Base-by-base conservation (phyloP, 1,140 invertebrate genomes). In the Paramacrobiotus metropolitanus region DNA sequence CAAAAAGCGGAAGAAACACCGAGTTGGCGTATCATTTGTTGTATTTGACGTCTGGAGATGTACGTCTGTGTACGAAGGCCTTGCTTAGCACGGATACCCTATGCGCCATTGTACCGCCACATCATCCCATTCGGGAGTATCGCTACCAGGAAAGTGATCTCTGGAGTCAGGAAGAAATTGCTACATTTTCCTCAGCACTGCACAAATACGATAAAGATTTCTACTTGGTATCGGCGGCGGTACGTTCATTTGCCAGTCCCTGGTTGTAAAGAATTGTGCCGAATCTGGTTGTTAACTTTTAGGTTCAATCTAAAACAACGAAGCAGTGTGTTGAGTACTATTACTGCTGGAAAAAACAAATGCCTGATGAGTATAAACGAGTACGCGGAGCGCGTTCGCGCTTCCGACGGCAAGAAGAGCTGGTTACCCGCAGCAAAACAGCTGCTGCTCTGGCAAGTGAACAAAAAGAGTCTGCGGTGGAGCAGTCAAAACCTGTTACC, bases 251-350 rank as follows among this genome's bases (percentile, higher is more conserved):
- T 45, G 4, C 18, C 2, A 30, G 62, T 44, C 3, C 60, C 9
- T 59, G 29, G 18, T 4, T n/a, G 64, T 18, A n/a, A n/a, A n/a
- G n/a, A n/a, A n/a, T n/a, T n/a, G n/a, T n/a, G n/a, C n/a, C n/a
- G n/a, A n/a, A n/a, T n/a, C n/a, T n/a, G n/a, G n/a, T 59, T 40
- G 60, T 18, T 31, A 62, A 44, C 62, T 65, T 74, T 44, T 71
- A 88, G 84, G 76, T 92, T 68, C 79, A 79, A 67, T 84, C 82
- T 28, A 96, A 96, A 78, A 80, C 83, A 55, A 81, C 83, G 2
- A 91, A 88, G 69, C 87, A 96, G 69, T 96, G 92, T 76, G 79
- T 96, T 66, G 87, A 93, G 76, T 95, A 96, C 75, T 97, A 97
- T 74, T 96, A 97, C 72, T 80, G 94, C 66, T 98, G 93, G 93